Conservation (phyloP, 2,888 invertebrate genomes). For the Drosophila picticornis region DNA sequence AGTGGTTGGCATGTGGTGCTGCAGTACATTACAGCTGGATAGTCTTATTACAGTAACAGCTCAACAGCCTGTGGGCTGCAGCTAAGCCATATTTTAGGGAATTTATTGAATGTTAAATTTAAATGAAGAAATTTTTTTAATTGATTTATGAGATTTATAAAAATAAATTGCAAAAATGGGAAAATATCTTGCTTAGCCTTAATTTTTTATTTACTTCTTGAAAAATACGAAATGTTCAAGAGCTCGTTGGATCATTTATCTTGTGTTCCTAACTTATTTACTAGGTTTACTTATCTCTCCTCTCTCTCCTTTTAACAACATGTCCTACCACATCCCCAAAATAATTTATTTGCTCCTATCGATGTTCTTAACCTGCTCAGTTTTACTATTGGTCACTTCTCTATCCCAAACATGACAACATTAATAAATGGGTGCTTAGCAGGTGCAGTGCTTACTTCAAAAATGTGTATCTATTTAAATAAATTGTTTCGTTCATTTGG, state of each 20-base stretch:
- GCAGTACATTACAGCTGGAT: background rate
- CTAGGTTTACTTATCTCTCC: background rate
- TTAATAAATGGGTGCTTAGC: background rate
- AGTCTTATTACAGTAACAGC: conserved; percentile 1
- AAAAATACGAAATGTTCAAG: background rate
- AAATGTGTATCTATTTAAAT: background rate
- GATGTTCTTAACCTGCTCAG: too few relatives aligned
- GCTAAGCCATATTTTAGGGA: background rate
- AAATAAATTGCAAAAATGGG: background rate
- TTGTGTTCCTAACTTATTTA: background rate
- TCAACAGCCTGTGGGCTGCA: background rate
- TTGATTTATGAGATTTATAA: background rate
- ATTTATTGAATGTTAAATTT: background rate
- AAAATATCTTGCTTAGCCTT: background rate
- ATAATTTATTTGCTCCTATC: too few relatives aligned
- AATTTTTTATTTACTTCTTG: background rate
- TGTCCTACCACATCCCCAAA: background rate
- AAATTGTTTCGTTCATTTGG: background rate
- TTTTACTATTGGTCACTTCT: background rate
- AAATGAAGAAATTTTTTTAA: background rate
- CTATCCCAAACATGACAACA: background rate
- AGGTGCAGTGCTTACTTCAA: background rate
- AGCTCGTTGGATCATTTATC: background rate
- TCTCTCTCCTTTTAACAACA: background rate
- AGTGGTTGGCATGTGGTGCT: conserved; percentile 26